Conservation (phyloP, 2,113 vertebrate species). For the Stictonetta naevosa region DNA sequence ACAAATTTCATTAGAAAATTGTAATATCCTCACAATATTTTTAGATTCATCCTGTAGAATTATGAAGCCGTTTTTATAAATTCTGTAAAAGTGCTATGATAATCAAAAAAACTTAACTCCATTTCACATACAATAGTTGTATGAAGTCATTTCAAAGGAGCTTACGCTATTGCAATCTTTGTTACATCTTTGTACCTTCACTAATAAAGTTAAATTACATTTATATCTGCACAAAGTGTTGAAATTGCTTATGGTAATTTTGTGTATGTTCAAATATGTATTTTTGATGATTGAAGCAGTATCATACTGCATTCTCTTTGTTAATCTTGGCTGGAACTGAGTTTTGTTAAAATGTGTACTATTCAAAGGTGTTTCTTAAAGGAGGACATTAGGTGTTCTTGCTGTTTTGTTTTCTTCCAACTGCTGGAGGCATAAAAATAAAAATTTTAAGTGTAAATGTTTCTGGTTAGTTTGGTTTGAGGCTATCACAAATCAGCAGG, state of each 20-base stretch:
- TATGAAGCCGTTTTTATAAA: not conserved
- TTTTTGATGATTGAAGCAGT: not conserved
- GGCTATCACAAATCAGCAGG: not conserved
- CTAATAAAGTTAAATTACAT: not conserved
- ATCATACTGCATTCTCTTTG: rapidly evolving
- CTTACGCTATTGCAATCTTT: not conserved
- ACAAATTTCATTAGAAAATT: not conserved
- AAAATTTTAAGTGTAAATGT: not conserved
- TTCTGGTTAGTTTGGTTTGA: not conserved
- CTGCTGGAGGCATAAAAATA: not conserved
- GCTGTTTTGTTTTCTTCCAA: not conserved
- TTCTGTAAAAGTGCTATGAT: not conserved
- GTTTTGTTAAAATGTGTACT: not conserved
- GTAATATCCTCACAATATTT: not conserved
- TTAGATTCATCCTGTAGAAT: not conserved
- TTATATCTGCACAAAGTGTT: not conserved
- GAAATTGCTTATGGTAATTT: not conserved
- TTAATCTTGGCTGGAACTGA: not conserved
- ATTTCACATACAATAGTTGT: not conserved
- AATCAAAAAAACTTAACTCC: not conserved
- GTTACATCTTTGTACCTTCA: not conserved
- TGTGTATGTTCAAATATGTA: not conserved
- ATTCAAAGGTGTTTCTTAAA: not conserved
- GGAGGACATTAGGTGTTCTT: not conserved
- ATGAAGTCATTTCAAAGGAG: not conserved